These are phyloP conservation scores for Epinotia demarniana DNA, from an alignment of 2,888 invertebrate genomes.

Conservation along the genomic window DNA sequence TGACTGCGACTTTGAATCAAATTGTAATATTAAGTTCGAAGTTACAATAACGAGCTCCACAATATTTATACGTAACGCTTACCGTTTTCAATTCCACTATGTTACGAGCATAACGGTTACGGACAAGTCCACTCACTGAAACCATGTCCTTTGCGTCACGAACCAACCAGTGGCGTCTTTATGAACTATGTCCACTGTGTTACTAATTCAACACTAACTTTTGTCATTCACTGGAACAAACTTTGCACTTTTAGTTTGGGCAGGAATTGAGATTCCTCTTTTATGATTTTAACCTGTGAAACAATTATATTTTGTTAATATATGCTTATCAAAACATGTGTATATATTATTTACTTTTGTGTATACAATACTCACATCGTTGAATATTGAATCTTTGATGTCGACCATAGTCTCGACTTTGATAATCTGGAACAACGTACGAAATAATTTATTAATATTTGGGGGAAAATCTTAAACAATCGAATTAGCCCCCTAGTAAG, in stretches of 20 bases:
- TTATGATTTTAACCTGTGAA: constrained; percentile 71
- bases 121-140: constrained; percentile 65
- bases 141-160: constrained; percentile 47
- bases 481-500: too few relatives aligned
- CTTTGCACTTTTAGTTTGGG: constrained; percentile 78
- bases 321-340: not conserved
- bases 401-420: constrained; percentile 58
- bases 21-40: constrained; percentile 28
- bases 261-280: constrained; percentile 68
- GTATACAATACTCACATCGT: constrained; percentile 56
- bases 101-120: not conserved
- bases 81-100: constrained; percentile 6
- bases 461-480: too few relatives aligned
- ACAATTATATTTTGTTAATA: not conserved
- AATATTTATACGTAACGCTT: constrained; percentile 15
- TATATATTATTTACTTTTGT: not conserved
- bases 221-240: constrained; percentile 73
- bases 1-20: constrained; percentile 2
- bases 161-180: not conserved
- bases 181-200: constrained; percentile 56
- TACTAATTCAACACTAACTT: not conserved
- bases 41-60: constrained; percentile 33
- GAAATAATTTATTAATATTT: constrained; percentile 1
- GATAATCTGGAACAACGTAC: constrained; percentile 54
- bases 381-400: constrained; percentile 58